Base-by-base conservation (phyloP, 37 sponge, comb jelly and placozoan genomes). In the Petrosia ficiformis region DNA sequence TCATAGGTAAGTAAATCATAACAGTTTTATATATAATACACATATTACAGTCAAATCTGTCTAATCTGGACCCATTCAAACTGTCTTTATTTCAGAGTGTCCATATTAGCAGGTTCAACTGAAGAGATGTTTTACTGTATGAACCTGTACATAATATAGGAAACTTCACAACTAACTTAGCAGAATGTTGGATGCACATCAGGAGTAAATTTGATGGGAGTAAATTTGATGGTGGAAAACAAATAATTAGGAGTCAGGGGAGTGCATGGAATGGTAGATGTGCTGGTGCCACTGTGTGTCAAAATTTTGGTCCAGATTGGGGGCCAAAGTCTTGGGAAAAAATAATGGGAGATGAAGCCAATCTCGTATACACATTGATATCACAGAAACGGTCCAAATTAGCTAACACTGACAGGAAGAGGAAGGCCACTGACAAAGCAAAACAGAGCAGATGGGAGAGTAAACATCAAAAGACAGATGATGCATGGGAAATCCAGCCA, bases 181-280 rank as follows among this genome's bases (percentile, higher is more conserved):
- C 70, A 11, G 76, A 82, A 59, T 8, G 48, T 1, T 82, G 83
- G 83, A 82, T 82, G 83, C 52, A 82, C 21, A 75, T 82, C 16
- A 40, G 82, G n/a, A 52, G 28, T 1, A 84, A 84, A 34, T 75
- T 68, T 68, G 76, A 82, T 82, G 76, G 83, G 22, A 70, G 83
- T n/a, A n/a, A 84, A 34, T 75, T 68, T 68, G 76, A 82, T 82
- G 76, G 83, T 21, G 76, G 83, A 21, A 75, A 75, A 39, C 68
- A 67, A 36, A 82, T 75, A 14, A 82, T 75, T 33, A 59, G 76
- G 26, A 54, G 43, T 6, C 83, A 82, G 29, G 37, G 69, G 42
- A 76, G 76, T 36, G 8, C 48, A 2, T 71, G 72, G 72, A 10
- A 71, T 4, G 44, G 44, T 16, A 3, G 72, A 2, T 71, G 72